Percentiles rank a stretch among this genome's conserved stretches.
Conservation (phyloP, 2,888 invertebrate species). For the Leucania comma region DNA sequence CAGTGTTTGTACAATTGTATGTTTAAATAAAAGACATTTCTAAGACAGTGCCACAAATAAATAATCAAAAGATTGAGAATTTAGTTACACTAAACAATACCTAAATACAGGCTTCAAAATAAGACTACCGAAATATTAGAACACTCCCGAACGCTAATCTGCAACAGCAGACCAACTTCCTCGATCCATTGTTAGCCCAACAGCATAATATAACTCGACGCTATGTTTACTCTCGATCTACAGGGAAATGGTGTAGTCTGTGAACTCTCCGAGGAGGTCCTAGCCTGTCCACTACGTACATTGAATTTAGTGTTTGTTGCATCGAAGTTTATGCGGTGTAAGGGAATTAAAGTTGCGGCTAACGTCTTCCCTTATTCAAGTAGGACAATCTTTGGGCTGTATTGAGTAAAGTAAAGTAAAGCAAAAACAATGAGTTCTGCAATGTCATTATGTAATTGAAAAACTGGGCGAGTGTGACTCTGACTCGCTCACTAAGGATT, state of each 20-base stretch:
- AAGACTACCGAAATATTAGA: slow-evolving; percentile 6
- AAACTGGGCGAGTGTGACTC: no score
- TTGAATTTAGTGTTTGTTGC: slow-evolving; percentile 65
- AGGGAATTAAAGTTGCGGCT: slow-evolving; percentile 32
- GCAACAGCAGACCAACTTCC: slow-evolving; percentile 26
- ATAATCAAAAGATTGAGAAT: no score
- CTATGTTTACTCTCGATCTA: slow-evolving; percentile 45
- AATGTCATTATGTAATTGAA: background rate
- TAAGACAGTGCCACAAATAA: no score
- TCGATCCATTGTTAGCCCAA: slow-evolving; percentile 23
- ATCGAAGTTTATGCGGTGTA: slow-evolving; percentile 53
- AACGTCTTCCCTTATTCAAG: slow-evolving; percentile 16
- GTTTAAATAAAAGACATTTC: no score
- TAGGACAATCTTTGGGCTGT: background rate
- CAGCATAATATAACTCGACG: slow-evolving; percentile 44
- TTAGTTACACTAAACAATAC: no score
- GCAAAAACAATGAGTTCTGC: no score
- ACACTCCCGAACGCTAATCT: slow-evolving; percentile 16
- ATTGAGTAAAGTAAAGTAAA: no score
- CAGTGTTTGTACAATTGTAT: no score
- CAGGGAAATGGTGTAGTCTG: slow-evolving; percentile 45
- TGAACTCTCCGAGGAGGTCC: slow-evolving; percentile 44
- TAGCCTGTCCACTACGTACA: slow-evolving; percentile 54
- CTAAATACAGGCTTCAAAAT: background rate
- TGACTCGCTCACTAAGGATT: no score